Percentiles rank a stretch among this genome's conserved stretches.
Conservation (phyloP, 2,113 vertebrate species). For the Sitta europaea region DNA sequence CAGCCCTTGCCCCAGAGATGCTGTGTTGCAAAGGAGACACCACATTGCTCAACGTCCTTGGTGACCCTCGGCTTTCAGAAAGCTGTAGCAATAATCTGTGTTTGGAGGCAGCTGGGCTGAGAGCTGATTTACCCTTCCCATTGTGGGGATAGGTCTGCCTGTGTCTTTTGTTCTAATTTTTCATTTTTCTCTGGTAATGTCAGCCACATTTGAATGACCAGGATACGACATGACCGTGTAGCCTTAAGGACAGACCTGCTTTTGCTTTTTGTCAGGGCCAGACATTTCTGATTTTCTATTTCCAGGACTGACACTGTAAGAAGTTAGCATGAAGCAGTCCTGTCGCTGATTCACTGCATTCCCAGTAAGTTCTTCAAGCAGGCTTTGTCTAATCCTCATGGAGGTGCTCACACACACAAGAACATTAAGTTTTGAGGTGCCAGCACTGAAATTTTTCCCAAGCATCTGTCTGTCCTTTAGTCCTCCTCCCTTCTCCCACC, state of each 20-base stretch:
- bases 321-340: neutral
- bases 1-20: neutral
- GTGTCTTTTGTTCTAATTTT: neutral
- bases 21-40: slow-evolving; percentile 3
- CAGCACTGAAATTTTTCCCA: neutral
- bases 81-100: neutral
- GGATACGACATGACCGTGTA: accelerated
- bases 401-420: neutral
- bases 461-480: neutral
- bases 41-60: neutral
- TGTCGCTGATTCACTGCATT: neutral
- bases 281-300: neutral
- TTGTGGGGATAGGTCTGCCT: neutral
- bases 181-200: neutral
- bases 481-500: neutral
- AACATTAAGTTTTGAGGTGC: neutral
- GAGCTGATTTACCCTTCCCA: neutral
- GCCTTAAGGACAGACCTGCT: neutral
- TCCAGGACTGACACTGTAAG: neutral
- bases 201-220: neutral
- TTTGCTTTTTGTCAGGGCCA: neutral
- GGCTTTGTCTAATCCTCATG: neutral
- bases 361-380: neutral
- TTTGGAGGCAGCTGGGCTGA: neutral
- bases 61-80: accelerated